Evolutionary conservation across 2,797 vertebrate genomes (phyloP).

Genomic region (Sphenopsis melanotis): DNA sequence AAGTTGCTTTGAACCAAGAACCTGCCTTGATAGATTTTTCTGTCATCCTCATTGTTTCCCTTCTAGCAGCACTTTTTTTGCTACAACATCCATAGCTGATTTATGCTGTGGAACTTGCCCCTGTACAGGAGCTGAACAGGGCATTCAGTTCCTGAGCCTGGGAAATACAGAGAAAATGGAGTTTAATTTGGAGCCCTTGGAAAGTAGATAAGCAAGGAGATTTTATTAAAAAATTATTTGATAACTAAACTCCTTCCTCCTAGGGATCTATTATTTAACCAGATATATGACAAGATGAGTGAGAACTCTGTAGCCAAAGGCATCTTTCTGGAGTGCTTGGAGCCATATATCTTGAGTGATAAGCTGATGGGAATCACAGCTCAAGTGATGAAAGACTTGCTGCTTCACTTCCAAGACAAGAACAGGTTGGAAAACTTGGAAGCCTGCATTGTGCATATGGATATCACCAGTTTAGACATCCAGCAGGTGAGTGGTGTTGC

Average conservation of each 20-base stretch:
- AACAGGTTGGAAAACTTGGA: slow-evolving; percentile 93
- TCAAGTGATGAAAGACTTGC: slow-evolving; percentile 91
- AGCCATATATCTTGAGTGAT: slow-evolving; percentile 90
- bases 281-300: slow-evolving; percentile 87
- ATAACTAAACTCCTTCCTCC: background rate
- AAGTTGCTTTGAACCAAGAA: background rate
- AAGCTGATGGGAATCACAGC: slow-evolving; percentile 89
- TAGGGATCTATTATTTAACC: slow-evolving; percentile 91
- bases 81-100: background rate
- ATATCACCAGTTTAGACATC: slow-evolving; percentile 95
- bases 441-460: slow-evolving; percentile 94
- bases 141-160: background rate
- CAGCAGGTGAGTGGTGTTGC: slow-evolving; percentile 82
- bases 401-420: slow-evolving; percentile 91
- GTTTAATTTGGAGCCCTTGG: background rate
- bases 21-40: background rate
- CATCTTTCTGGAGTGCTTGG: slow-evolving; percentile 91
- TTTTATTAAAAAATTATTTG: background rate
- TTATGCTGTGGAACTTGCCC: background rate
- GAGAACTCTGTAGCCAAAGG: slow-evolving; percentile 92
- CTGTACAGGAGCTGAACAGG: background rate
- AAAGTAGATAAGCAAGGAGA: background rate
- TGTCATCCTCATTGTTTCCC: background rate
- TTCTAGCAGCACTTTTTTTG: background rate
- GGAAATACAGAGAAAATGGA: background rate